Evolutionary conservation across 92 coral and sea anemone genomes (phyloP), one percentile per base, ranked within the genome.

Genomic region (Plumapathes pennacea): DNA sequence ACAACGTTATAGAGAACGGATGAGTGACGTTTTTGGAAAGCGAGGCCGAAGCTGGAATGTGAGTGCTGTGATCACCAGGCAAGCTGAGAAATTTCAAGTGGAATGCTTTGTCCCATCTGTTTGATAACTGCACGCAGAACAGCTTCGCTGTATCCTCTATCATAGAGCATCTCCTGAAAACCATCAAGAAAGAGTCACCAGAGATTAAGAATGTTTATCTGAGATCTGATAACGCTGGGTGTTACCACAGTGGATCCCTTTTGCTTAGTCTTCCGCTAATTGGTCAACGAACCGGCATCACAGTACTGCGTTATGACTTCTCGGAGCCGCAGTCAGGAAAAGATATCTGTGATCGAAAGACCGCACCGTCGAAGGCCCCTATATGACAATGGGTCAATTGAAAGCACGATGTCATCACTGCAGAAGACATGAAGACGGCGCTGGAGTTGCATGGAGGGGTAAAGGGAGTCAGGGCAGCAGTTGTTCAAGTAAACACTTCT

Each of bases 261-360:
- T 41, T 62, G 32, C 50, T 62, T 23, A 33, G 58, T 15, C 38
- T 46, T 38, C 50, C 50, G 39, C 42, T 34, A 5, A 62, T 62
- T 17, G 51, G 76, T 50, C 34, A 38, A 53, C 47, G 38, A 43
- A 45, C 57, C 38, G 46, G 57, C 46, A 54, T 55, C 24, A 37
- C 37, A 32, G 46, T 54, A 21, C 44, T 38, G 46, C 51, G 64
- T 32, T 68, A 68, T 31, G 52, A 68, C 61, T 68, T 26, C 45
- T 50, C 53, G 10, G 75, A 68, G 57, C 64, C 75, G 2, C 75
- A 68, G 50, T 68, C 64, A 37, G 64, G 48, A 23, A 58, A 58
- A 12, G 51, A 58, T 41, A 28, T 58, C 22, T 58, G 65, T 25
- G 65, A 58, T 38, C 65, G 52, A 38, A 58, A 37, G 50, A 58